Evolutionary conservation across 2,113 vertebrate species (phyloP).

Genomic region (Apodemus sylvaticus): DNA sequence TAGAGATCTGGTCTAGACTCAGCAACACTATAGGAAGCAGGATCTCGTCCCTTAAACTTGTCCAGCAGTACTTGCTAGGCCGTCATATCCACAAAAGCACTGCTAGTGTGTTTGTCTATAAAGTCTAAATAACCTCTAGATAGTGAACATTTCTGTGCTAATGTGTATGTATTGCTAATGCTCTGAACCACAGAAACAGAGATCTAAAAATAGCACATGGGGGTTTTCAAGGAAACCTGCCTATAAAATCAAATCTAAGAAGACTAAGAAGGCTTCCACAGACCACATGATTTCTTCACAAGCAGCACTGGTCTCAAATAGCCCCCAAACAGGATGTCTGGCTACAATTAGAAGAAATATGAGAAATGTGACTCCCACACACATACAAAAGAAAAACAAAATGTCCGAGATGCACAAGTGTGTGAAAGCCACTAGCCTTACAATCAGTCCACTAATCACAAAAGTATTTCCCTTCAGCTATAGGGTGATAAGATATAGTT

Average conservation of each 20-base stretch:
- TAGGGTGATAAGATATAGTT: not conserved
- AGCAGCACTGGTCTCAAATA: not conserved
- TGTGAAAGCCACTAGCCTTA: slow-evolving; percentile 29
- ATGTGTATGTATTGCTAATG: slow-evolving; percentile 35
- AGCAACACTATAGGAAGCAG: not conserved
- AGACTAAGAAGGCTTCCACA: not conserved
- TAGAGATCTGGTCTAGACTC: not conserved
- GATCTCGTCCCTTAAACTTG: not conserved
- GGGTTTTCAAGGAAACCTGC: slow-evolving; percentile 25
- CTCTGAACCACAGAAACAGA: not conserved
- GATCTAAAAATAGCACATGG: slow-evolving; percentile 17
- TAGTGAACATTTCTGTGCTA: not conserved
- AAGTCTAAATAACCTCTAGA: not conserved
- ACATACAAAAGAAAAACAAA: not conserved
- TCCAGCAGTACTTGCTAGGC: not conserved
- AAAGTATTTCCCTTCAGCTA: not conserved
- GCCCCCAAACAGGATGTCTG: slow-evolving; percentile 64
- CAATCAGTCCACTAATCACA: not conserved
- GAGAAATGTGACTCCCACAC: slow-evolving; percentile 39
- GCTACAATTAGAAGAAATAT: slow-evolving; percentile 73
- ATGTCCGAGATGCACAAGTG: slow-evolving; percentile 58
- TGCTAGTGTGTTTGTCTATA: not conserved
- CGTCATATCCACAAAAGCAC: not conserved
- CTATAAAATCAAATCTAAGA: not conserved
- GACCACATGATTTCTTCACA: not conserved